These are phyloP conservation scores for Nasonia longicornis DNA, from an alignment of 1,140 invertebrate species.

Conservation along the genomic window DNA sequence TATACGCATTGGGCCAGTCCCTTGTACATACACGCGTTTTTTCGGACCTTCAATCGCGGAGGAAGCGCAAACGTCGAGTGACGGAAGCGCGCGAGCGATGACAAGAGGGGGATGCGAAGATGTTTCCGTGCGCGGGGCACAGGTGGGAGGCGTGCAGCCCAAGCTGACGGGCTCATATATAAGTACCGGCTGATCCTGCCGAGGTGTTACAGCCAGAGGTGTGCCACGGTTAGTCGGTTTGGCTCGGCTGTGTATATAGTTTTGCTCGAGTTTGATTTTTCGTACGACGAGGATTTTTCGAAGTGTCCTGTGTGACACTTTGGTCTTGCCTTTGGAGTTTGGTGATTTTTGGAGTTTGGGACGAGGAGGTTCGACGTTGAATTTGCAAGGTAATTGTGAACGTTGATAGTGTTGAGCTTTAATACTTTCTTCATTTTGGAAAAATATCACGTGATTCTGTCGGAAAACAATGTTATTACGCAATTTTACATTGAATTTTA, in stretches of 20 bases:
- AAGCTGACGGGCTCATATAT: slow-evolving; percentile 10
- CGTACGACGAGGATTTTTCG: no score
- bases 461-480: background rate
- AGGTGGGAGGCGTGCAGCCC: slow-evolving; percentile 13
- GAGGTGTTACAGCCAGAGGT: slow-evolving; percentile 7
- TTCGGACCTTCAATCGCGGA: background rate
- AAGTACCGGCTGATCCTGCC: slow-evolving; percentile 5
- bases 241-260: background rate
- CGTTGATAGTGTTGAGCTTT: background rate
- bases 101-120: slow-evolving; percentile 19
- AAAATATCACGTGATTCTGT: background rate
- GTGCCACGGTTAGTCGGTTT: background rate
- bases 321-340: no score
- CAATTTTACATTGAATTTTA: no score
- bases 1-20: background rate
- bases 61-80: background rate
- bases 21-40: background rate
- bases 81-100: background rate
- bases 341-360: no score
- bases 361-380: background rate
- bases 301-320: no score
- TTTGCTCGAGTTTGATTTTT: background rate
- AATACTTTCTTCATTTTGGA: background rate
- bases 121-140: background rate
- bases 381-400: slow-evolving; percentile 6